Conservation (phyloP, 1,140 invertebrate species). For the Musca vetustissima region DNA sequence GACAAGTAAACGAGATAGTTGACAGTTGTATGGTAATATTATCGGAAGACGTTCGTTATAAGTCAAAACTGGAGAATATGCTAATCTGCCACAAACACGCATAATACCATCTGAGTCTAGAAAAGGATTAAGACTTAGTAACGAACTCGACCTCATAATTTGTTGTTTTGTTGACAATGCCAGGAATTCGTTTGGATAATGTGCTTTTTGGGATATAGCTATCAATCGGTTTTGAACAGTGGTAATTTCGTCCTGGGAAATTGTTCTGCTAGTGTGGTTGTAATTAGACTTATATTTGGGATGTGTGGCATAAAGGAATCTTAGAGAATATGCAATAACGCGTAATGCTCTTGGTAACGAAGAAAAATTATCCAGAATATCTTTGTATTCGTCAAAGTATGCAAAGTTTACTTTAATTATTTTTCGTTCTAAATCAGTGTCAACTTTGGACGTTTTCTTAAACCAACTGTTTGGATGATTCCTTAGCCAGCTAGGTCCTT, state of each 20-base stretch:
- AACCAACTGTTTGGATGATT: too few species aligned
- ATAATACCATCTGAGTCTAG: neutral
- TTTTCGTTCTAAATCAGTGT: neutral
- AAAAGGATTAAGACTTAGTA: neutral
- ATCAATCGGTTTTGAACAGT: too few species aligned
- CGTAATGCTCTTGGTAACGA: neutral
- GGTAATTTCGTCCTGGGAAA: too few species aligned
- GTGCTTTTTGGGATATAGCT: too few species aligned
- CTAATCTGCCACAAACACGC: neutral
- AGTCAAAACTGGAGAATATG: neutral
- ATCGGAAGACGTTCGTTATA: too few species aligned
- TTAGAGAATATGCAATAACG: neutral
- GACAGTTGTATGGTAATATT: too few species aligned
- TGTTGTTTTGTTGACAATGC: too few species aligned
- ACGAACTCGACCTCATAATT: neutral
- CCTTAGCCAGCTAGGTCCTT: slow-evolving; percentile 32
- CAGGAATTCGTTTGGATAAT: too few species aligned
- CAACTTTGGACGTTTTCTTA: too few species aligned
- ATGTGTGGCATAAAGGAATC: neutral
- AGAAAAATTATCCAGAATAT: neutral
- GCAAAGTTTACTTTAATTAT: neutral
- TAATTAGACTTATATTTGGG: too few species aligned
- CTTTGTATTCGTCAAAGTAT: neutral
- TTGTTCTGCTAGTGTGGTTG: too few species aligned
- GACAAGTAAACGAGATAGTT: too few species aligned